Conservation (phyloP, 2,888 invertebrate species). For the Drosophila mercatorum region DNA sequence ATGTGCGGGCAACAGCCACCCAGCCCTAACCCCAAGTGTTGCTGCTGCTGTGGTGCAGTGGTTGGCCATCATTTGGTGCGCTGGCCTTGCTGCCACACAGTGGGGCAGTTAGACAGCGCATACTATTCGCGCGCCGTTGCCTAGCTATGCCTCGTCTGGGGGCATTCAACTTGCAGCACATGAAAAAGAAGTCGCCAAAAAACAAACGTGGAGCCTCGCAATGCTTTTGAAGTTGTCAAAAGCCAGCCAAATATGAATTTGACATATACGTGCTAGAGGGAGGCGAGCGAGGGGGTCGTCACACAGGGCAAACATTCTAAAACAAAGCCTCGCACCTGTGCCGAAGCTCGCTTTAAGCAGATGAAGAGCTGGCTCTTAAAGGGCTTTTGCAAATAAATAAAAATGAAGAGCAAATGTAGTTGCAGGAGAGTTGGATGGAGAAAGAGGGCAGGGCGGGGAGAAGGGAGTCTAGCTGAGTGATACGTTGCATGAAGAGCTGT, state of each 20-base stretch:
- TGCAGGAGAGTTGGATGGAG: not conserved
- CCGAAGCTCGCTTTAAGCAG: not conserved
- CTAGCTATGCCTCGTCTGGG: constrained; percentile 4
- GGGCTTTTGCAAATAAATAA: not conserved
- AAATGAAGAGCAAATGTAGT: not conserved
- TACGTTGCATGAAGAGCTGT: not conserved
- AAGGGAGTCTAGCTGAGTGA: not conserved
- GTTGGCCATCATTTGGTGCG: constrained; percentile 17
- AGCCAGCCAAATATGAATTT: constrained; percentile 24
- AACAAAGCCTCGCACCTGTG: constrained; percentile 3
- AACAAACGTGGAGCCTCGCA: not conserved
- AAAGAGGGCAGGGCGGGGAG: not conserved
- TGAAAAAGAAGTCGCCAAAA: not conserved
- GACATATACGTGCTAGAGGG: constrained; percentile 24
- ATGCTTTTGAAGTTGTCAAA: constrained; percentile 53
- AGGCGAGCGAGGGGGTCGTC: no score
- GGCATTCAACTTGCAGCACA: constrained; percentile 31
- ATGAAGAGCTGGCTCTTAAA: not conserved
- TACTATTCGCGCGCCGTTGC: constrained; percentile 1
- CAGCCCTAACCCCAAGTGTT: constrained; percentile 16
- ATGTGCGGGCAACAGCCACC: constrained; percentile 34
- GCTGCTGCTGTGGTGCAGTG: constrained; percentile 12
- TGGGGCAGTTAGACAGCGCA: constrained; percentile 26
- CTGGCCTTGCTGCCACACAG: constrained; percentile 48
- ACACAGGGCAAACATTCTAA: constrained; percentile 4